Evolutionary conservation across 2,113 vertebrate genomes (phyloP).

Genomic region (Pelmatolapia mariae): DNA sequence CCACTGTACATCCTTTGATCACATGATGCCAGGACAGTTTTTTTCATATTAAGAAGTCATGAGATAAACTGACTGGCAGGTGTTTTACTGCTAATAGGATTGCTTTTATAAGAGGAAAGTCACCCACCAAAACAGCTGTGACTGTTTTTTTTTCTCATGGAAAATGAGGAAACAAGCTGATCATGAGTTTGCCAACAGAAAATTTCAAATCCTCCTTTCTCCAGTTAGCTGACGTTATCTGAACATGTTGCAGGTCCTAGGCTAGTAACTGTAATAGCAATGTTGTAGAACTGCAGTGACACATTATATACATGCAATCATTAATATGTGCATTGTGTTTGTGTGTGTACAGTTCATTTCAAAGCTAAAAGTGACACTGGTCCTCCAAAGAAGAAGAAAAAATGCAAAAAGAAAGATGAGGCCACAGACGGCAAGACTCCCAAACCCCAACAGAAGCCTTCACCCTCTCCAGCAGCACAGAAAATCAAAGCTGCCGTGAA

Average conservation of each 20-base stretch:
- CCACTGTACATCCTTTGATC: background rate
- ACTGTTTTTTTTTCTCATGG: background rate
- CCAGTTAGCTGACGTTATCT: background rate
- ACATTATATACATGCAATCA: background rate
- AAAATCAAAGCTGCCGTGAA: background rate
- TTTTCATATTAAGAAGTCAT: background rate
- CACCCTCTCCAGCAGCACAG: background rate
- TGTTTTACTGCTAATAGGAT: background rate
- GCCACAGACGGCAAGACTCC: constrained; percentile 1
- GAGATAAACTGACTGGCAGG: background rate
- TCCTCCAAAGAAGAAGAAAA: constrained; percentile 72
- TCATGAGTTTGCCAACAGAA: background rate
- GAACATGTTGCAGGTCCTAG: background rate
- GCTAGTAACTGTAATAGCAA: background rate
- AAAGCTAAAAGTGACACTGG: constrained; percentile 51
- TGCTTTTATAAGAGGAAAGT: background rate
- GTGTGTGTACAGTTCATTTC: constrained; percentile 26
- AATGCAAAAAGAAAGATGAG: constrained; percentile 65
- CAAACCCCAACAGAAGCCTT: constrained; percentile 21
- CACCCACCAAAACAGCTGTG: background rate
- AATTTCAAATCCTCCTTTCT: background rate
- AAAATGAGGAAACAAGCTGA: background rate
- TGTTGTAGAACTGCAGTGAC: background rate
- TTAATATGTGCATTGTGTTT: background rate
- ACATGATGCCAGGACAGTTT: background rate